phyloP scores from a whole-genome alignment of 2,888 invertebrate species.

The Folsomia candida region DNA sequence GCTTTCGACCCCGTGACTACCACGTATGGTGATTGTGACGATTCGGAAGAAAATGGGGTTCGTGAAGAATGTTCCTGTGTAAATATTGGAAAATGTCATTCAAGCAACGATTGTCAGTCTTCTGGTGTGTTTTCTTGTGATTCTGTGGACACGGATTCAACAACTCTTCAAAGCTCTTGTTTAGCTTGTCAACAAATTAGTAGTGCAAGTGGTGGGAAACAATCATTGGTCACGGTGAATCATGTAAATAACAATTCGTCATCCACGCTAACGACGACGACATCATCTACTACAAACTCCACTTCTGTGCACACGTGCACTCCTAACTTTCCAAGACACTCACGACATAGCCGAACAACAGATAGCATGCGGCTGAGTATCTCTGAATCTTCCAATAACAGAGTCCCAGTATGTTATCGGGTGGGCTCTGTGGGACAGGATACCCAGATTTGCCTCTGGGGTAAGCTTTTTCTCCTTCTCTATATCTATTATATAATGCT shows the following conservation, averaged over 20 bases:
- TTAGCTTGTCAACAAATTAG: slow-evolving; percentile 30
- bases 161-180: slow-evolving; percentile 31
- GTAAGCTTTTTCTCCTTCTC: too few relatives aligned
- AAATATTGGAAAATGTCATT: slow-evolving; percentile 38
- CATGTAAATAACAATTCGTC: slow-evolving; percentile 43
- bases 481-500: too few relatives aligned
- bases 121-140: slow-evolving; percentile 50
- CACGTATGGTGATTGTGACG: slow-evolving; percentile 61
- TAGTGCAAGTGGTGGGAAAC: slow-evolving; percentile 25
- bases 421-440: slow-evolving; percentile 96
- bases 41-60: slow-evolving; percentile 57
- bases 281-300: slow-evolving; percentile 41
- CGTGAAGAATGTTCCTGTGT: slow-evolving; percentile 36
- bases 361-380: slow-evolving; percentile 52
- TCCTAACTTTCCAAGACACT: slow-evolving; percentile 36
- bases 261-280: slow-evolving; percentile 29
- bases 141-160: slow-evolving; percentile 38
- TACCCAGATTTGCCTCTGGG: slow-evolving; percentile 97
- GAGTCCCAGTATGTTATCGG: slow-evolving; percentile 65
- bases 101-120: slow-evolving; percentile 44
- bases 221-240: slow-evolving; percentile 37
- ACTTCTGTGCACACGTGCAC: slow-evolving; percentile 25
- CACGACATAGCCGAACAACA: slow-evolving; percentile 45
- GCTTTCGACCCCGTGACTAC: slow-evolving; percentile 87
- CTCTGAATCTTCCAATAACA: slow-evolving; percentile 48